Percentiles rank a stretch among this genome's conserved stretches.
Conservation (phyloP, 1,140 invertebrate genomes). For the Polypedilum pembai region DNA sequence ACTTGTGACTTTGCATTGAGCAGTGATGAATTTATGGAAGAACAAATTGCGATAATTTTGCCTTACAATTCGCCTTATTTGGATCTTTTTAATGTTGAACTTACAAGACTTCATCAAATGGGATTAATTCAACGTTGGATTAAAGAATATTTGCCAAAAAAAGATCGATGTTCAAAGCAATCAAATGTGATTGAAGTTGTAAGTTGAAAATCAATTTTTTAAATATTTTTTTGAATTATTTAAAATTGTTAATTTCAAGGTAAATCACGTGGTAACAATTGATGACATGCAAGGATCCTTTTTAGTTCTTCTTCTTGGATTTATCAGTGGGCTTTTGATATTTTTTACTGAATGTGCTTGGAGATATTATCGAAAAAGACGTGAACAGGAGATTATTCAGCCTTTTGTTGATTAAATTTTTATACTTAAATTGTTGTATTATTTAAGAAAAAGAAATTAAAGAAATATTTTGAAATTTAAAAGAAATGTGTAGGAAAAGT, state of each 20-base stretch:
- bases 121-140: slow-evolving; percentile 81
- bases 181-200: slow-evolving; percentile 55
- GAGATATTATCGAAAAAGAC: not conserved
- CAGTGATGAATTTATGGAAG: slow-evolving; percentile 66
- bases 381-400: not conserved
- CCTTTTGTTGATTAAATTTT: slow-evolving; percentile 27
- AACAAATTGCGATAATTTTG: slow-evolving; percentile 69
- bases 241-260: too few relatives aligned
- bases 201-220: too few relatives aligned
- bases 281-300: slow-evolving; percentile 86
- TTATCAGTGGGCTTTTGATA: slow-evolving; percentile 32
- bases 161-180: slow-evolving; percentile 68
- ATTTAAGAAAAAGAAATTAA: too few relatives aligned
- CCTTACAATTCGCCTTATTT: slow-evolving; percentile 66
- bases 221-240: too few relatives aligned
- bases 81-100: slow-evolving; percentile 54
- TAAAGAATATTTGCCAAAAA: slow-evolving; percentile 62
- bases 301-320: slow-evolving; percentile 70
- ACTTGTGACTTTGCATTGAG: slow-evolving; percentile 62
- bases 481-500: too few relatives aligned
- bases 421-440: too few relatives aligned
- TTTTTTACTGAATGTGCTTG: slow-evolving; percentile 24
- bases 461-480: too few relatives aligned
- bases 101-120: slow-evolving; percentile 69
- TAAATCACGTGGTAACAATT: slow-evolving; percentile 74